phyloP scores from a whole-genome alignment of 2,113 vertebrate genomes.

The Prunella himalayana region DNA sequence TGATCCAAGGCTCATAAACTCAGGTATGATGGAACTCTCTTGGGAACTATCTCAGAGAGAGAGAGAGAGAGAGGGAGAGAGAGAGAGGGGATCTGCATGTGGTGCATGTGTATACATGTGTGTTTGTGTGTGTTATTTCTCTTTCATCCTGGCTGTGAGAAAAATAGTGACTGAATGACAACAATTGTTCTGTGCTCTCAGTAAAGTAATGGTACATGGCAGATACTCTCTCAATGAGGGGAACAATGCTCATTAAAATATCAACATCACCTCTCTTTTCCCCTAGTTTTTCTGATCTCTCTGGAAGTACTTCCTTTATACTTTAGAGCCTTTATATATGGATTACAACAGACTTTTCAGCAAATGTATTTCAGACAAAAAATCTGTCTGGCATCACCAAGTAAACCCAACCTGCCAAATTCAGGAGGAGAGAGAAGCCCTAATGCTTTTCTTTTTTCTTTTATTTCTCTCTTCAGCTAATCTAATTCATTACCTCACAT shows the following conservation, averaged over 20 bases:
- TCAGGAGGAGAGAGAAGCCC: neutral
- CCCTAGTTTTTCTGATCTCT: neutral
- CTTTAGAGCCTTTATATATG: neutral
- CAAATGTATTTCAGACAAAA: constrained; percentile 35
- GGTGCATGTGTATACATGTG: neutral
- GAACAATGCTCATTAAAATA: neutral
- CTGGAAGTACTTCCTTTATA: neutral
- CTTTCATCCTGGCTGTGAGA: neutral
- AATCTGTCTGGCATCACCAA: constrained; percentile 20
- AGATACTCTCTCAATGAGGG: neutral
- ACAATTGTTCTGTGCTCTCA: neutral
- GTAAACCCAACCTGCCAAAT: neutral
- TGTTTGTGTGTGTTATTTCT: neutral
- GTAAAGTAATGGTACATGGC: neutral
- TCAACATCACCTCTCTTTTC: neutral
- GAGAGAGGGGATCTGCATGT: neutral
- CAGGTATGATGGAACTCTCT: constrained; percentile 28
- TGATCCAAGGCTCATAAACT: constrained; percentile 53
- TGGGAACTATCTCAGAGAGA: neutral
- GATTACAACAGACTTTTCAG: constrained; percentile 30
- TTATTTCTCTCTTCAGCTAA: neutral
- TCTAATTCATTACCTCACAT: neutral
- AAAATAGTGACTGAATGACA: neutral
- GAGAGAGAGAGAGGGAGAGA: neutral
- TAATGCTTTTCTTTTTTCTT: neutral